Evolutionary conservation across 1,140 invertebrate species (phyloP), one percentile per base, ranked within the genome.

Genomic region (Grapholita molesta): DNA sequence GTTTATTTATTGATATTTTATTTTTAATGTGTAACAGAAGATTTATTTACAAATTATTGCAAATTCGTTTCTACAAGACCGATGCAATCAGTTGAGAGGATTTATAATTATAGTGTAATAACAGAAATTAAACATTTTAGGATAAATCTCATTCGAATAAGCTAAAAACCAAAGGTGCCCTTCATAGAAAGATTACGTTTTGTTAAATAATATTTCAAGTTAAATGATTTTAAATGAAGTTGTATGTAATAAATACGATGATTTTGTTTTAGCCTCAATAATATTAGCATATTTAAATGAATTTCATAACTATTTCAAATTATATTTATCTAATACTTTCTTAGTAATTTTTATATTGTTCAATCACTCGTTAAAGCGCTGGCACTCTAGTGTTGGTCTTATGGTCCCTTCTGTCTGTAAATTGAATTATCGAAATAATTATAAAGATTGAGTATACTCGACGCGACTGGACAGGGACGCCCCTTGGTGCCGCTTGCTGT

Each of bases 131-230:
- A 89, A 88, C 83, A 85, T 82, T 84, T 82, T 90, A 91, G 89
- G 86, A 89, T 91, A 90, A 83, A 85, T 86, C 88, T 85, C 89
- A 88, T 90, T 90, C 85, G 89, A 91, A 80, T 92, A 92, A 92
- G 92, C 92, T 92, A 92, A 92, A 92, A 92, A 92, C 92, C 92
- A 92, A 92, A 92, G 92, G 92, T 92, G 92, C 92, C 92, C 92
- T 92, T 92, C 90, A 92, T 92, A 92, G 90, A 92, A 88, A 85
- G 85, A 89, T 89, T 91, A 91, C 89, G 88, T 91, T 91, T 89
- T 91, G 89, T 91, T 91, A 85, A 84, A 87, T 91, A 85, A 88
- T 91, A 91, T 89, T 90, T 91, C 88, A 89, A 90, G 89, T 91
- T 91, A 77, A 89, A 90, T 91, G 84, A 88, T 91, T 88, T 88